These are phyloP conservation scores for Neoascia interrupta DNA, from an alignment of 2,888 invertebrate genomes.

Conservation along the genomic window DNA sequence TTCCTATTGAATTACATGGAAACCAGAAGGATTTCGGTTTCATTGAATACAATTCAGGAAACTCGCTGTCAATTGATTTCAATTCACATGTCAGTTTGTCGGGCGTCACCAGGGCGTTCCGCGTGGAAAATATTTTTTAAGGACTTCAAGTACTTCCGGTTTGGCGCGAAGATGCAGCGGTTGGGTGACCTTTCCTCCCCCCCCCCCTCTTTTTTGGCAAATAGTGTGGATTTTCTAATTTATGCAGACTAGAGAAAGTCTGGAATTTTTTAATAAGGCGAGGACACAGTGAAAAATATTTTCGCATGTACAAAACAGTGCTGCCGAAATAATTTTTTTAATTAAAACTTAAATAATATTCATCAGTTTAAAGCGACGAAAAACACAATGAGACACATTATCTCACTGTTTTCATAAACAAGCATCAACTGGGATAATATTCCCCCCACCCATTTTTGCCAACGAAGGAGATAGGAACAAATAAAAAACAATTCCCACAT, in stretches of 20 bases:
- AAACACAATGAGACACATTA: slow-evolving; percentile 20
- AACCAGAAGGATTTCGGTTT: slow-evolving; percentile 48
- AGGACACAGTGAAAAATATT: not conserved
- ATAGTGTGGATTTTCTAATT: slow-evolving; percentile 28
- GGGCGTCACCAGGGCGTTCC: slow-evolving; percentile 54
- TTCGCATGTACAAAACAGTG: not conserved
- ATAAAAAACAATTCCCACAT: slow-evolving; percentile 19
- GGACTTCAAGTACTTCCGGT: slow-evolving; percentile 17
- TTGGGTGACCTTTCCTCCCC: not conserved
- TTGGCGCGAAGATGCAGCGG: slow-evolving; percentile 45
- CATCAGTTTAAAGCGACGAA: slow-evolving; percentile 28
- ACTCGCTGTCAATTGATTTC: slow-evolving; percentile 61
- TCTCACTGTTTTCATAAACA: slow-evolving; percentile 43
- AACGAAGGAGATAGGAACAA: slow-evolving; percentile 9
- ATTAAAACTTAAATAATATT: slow-evolving; percentile 43
- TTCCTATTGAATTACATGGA: slow-evolving; percentile 41
- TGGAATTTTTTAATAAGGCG: slow-evolving; percentile 3
- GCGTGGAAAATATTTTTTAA: slow-evolving; percentile 4
- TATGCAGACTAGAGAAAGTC: slow-evolving; percentile 21
- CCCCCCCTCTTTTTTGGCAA: slow-evolving; percentile 14
- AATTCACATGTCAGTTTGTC: slow-evolving; percentile 61
- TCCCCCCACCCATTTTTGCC: not conserved
- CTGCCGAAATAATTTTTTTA: not conserved
- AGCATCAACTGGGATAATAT: slow-evolving; percentile 15
- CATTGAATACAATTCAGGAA: slow-evolving; percentile 57